Percentiles rank a stretch among this genome's conserved stretches.
These are phyloP conservation scores for Hanleya hanleyi DNA, from an alignment of 2,888 invertebrate genomes.

Conservation along the genomic window DNA sequence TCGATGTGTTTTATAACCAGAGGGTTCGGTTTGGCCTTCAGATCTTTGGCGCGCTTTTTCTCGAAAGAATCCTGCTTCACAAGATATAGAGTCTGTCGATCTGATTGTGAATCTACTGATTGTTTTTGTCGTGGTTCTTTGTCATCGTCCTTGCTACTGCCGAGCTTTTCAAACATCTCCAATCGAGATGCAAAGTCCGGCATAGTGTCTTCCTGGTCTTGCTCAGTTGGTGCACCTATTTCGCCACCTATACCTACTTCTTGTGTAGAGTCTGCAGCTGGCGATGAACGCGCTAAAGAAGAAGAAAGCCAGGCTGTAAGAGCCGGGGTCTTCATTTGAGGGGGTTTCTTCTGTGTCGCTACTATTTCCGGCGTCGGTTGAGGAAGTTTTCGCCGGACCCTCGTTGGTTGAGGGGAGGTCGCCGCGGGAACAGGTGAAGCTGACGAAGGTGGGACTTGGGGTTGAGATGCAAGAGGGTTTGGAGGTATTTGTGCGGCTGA, in stretches of 20 bases:
- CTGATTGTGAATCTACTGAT: background rate
- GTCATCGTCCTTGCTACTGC: background rate
- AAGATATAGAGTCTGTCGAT: background rate
- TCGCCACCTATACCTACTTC: background rate
- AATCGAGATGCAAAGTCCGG: background rate
- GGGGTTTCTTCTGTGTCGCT: slow-evolving; percentile 37
- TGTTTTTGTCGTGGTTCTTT: slow-evolving; percentile 6
- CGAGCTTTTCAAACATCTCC: slow-evolving; percentile 8
- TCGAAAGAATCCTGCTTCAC: slow-evolving; percentile 58
- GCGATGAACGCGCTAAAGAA: background rate
- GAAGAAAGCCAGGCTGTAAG: slow-evolving; percentile 1
- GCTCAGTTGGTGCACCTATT: background rate
- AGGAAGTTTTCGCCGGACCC: slow-evolving; percentile 58
- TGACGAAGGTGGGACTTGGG: background rate
- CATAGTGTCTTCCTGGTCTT: background rate
- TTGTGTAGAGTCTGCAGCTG: background rate
- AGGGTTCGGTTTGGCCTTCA: slow-evolving; percentile 63
- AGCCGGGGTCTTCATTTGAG: background rate
- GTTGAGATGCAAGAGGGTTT: background rate
- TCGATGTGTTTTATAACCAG: slow-evolving; percentile 58
- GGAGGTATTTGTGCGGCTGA: background rate
- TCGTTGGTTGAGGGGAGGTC: slow-evolving; percentile 38
- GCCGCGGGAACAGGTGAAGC: background rate
- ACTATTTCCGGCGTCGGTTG: slow-evolving; percentile 57
- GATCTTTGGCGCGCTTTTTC: slow-evolving; percentile 56